Conservation (phyloP, 2,888 invertebrate genomes). For the Morinoia aosen region DNA sequence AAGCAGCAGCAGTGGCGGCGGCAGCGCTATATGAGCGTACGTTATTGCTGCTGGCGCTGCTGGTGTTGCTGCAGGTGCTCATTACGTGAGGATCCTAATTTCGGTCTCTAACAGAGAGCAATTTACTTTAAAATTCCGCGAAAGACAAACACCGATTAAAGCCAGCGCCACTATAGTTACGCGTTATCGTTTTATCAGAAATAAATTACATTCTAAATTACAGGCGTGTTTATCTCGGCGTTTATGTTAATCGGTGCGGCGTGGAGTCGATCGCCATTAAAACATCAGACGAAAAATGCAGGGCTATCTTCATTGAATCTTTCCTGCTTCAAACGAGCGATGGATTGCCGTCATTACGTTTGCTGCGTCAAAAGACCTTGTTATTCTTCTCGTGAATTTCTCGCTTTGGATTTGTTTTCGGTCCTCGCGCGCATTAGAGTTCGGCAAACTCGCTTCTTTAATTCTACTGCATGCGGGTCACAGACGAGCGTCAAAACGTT, state of each 20-base stretch:
- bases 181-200: slow-evolving; percentile 17
- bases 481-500: background rate
- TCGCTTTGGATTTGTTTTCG: background rate
- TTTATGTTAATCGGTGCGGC: background rate
- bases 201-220: background rate
- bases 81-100: background rate
- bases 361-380: background rate
- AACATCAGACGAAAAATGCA: background rate
- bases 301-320: background rate
- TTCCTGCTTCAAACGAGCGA: slow-evolving; percentile 4
- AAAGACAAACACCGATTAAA: slow-evolving; percentile 17
- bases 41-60: background rate
- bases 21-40: background rate
- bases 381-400: background rate
- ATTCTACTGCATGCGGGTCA: background rate
- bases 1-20: background rate
- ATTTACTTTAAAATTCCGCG: slow-evolving; percentile 1
- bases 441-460: background rate
- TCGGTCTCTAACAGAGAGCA: background rate
- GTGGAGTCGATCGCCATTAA: background rate
- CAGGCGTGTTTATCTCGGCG: background rate
- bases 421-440: background rate
- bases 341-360: background rate
- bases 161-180: slow-evolving; percentile 12
- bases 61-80: background rate